These are phyloP conservation scores for Sacculina carcini DNA, from an alignment of 2,888 invertebrate genomes.

Conservation along the genomic window DNA sequence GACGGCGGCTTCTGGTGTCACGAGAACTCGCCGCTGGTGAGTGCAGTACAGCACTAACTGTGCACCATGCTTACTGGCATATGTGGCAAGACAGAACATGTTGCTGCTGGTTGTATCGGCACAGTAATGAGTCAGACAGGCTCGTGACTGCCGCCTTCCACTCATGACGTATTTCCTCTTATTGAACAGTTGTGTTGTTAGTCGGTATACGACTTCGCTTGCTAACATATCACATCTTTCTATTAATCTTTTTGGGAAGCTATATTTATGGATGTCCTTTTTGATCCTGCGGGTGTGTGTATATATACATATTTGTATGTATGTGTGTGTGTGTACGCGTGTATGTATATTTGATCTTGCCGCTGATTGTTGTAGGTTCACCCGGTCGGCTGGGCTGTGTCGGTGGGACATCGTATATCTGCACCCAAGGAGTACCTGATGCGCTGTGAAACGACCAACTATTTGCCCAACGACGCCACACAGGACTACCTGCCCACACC, in stretches of 20 bases:
- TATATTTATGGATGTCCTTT: too few species aligned
- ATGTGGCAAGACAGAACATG: background rate
- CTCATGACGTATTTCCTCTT: too few species aligned
- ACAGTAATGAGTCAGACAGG: too few species aligned
- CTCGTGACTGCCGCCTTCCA: too few species aligned
- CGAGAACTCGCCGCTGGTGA: slow-evolving; percentile 37
- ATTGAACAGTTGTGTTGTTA: too few species aligned
- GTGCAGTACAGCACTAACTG: background rate
- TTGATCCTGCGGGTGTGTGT: too few species aligned
- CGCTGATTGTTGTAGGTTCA: slow-evolving; percentile 32
- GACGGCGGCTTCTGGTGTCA: slow-evolving; percentile 83
- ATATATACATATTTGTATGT: too few species aligned
- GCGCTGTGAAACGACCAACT: slow-evolving; percentile 39
- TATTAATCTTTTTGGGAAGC: too few species aligned
- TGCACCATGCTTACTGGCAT: background rate
- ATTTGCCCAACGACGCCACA: slow-evolving; percentile 49
- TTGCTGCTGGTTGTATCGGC: too few species aligned
- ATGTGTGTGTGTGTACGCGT: too few species aligned
- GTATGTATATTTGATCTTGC: background rate
- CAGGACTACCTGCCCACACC: slow-evolving; percentile 28
- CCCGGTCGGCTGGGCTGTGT: slow-evolving; percentile 84
- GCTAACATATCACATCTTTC: too few species aligned
- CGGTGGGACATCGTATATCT: slow-evolving; percentile 62
- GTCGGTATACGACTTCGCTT: too few species aligned
- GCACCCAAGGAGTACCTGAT: slow-evolving; percentile 44